phyloP scores from a whole-genome alignment of 2,797 vertebrate species.

The Pristis pectinata region DNA sequence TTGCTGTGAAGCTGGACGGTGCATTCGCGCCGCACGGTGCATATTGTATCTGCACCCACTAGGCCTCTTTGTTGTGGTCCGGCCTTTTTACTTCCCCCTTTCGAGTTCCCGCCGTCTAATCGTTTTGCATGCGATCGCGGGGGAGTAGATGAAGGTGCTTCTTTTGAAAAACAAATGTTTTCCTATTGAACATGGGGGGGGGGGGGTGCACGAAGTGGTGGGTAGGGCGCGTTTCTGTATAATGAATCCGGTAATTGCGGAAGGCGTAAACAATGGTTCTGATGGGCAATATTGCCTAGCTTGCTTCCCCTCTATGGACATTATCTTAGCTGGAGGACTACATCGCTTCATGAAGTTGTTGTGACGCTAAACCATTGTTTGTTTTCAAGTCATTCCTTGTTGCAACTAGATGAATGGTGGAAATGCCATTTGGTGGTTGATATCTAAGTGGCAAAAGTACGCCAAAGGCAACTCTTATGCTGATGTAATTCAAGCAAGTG shows the following conservation, averaged over 20 bases:
- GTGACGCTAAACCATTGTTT: neutral
- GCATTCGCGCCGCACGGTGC: neutral
- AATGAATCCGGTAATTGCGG: neutral
- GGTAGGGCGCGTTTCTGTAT: neutral
- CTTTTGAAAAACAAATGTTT: neutral
- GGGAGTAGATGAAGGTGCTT: neutral
- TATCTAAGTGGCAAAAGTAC: neutral
- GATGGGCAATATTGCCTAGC: neutral
- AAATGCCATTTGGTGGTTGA: neutral
- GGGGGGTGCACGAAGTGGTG: neutral
- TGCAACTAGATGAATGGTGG: neutral
- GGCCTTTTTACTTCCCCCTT: neutral
- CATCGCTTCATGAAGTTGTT: neutral
- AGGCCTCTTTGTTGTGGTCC: neutral
- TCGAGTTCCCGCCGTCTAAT: neutral
- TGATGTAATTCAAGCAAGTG: neutral
- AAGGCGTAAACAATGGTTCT: neutral
- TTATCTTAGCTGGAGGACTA: neutral
- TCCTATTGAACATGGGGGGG: neutral
- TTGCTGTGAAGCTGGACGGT: neutral
- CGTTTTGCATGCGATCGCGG: neutral
- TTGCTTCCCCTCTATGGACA: neutral
- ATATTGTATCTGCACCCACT: neutral
- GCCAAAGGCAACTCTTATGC: neutral
- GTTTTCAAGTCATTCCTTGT: neutral